A percentile compares a stretch with the other conserved stretches of the same genome.
phyloP scores from a whole-genome alignment of 2,888 invertebrate species.

The Gryllus longicercus region DNA sequence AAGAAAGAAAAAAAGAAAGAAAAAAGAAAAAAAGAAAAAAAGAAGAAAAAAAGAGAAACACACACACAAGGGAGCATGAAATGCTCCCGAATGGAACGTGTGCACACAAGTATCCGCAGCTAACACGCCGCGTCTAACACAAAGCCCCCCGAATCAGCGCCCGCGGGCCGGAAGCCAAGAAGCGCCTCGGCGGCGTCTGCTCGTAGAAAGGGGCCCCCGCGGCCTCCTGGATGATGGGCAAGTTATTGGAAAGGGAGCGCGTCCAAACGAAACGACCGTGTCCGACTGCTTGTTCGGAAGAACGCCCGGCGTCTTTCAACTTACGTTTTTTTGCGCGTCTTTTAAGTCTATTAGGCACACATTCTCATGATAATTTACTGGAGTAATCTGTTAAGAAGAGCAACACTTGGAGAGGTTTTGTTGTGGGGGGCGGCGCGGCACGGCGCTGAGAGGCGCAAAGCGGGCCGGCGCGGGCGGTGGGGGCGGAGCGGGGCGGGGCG shows the following conservation, averaged over 20 bases:
- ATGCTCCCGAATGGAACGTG: not conserved
- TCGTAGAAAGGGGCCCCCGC: not conserved
- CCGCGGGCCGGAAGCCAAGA: not conserved
- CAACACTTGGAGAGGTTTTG: not conserved
- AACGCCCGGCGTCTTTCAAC: not conserved
- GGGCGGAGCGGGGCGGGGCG: not conserved
- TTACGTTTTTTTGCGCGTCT: not conserved
- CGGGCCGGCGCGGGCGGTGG: not conserved
- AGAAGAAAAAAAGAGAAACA: not conserved
- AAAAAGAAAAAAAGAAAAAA: not conserved
- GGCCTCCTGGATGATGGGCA: not conserved
- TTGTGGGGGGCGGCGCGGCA: not conserved
- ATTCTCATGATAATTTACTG: not conserved
- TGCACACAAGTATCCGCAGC: not conserved
- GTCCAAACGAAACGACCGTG: not conserved
- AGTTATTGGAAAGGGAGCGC: not conserved
- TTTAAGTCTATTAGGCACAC: slow-evolving; percentile 17
- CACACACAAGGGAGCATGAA: not conserved
- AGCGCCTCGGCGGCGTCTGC: not conserved
- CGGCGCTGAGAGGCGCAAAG: not conserved
- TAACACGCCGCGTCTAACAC: not conserved
- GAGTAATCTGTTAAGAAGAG: not conserved
- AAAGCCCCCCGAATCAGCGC: not conserved
- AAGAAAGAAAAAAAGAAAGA: not conserved
- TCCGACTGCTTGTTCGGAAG: not conserved